Evolutionary conservation across 2,113 vertebrate genomes (phyloP), one percentile per base, ranked within the genome.

Genomic region (Paracanthobrama guichenoti): DNA sequence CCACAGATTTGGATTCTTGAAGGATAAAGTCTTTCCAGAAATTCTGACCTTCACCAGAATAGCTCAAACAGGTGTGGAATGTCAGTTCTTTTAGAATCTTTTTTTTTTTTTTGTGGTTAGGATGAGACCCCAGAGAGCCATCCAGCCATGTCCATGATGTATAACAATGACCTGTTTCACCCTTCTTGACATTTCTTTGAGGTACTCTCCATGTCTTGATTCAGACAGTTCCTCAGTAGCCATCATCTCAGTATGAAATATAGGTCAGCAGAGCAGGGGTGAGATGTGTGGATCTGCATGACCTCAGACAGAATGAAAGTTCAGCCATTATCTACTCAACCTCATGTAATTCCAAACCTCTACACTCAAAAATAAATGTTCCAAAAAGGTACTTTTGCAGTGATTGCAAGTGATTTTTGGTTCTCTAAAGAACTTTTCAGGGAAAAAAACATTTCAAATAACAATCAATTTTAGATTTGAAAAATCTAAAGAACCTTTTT

Each of bases 11-110:
- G 44, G 35, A 66, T 86, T 71, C 44, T 69, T 66, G 42, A 22
- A 48, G 39, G 55, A 59, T 75, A 16, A n/a, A 39, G 10, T 72
- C 75, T 24, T 72, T 71, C 72, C 80, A 82, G 66, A 62, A 80
- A 42, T 73, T 28, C 62, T 76, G 79, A 77, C 83, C 50, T 50
- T 82, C 62, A 72, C 28, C 53, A 53, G 79, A 82, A 82, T 73
- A 69, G 82, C 71, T 75, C n/a, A 24, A 87, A 84, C 82, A 85
- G 73, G 79, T 76, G 86, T 78, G 83, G 24, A 20, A 11, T 73
- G 64, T 85, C 79, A 39, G 46, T 55, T 55, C 13, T 4, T 82
- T 82, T 18, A n/a, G 50, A 28, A 39, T 84, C 77, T 82, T 6
- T 26, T 71, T 66, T 83, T 81, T 46, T 44, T 46, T 46, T 55